Evolutionary conservation across 2,113 vertebrate species (phyloP).

Genomic region (Odocoileus hemionus): DNA sequence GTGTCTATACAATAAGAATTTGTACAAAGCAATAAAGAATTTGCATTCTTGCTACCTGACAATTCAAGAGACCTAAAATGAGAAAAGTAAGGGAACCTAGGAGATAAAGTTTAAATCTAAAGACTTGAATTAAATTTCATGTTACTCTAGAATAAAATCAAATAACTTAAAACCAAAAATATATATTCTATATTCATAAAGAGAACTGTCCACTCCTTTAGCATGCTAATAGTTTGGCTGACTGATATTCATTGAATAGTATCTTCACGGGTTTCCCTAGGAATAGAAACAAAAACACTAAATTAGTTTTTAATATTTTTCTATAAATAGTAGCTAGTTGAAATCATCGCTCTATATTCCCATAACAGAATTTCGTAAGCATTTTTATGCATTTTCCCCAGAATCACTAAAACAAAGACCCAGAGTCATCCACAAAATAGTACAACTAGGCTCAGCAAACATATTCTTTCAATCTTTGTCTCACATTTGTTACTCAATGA

Average conservation of each 20-base stretch:
- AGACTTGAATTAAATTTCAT: not conserved
- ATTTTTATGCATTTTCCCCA: not conserved
- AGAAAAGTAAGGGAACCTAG: not conserved
- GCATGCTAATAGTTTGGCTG: not conserved
- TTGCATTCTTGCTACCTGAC: not conserved
- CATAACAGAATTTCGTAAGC: not conserved
- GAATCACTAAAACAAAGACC: not conserved
- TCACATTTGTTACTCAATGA: not conserved
- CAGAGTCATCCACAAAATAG: not conserved
- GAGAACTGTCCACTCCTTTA: rapidly evolving
- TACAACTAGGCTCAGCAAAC: not conserved
- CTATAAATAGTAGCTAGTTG: not conserved
- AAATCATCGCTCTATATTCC: not conserved
- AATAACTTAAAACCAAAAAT: not conserved
- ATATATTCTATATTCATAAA: not conserved
- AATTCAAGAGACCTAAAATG: not conserved
- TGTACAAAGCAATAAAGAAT: not conserved
- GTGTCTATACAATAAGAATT: not conserved
- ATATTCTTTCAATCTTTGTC: not conserved
- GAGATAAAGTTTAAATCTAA: not conserved
- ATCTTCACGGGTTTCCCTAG: not conserved
- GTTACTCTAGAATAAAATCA: not conserved
- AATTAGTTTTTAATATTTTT: not conserved
- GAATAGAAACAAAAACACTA: not conserved
- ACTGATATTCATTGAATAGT: rapidly evolving